Base-by-base conservation (phyloP, 2,113 vertebrate genomes). In the Neodontobutis hainanensis region DNA sequence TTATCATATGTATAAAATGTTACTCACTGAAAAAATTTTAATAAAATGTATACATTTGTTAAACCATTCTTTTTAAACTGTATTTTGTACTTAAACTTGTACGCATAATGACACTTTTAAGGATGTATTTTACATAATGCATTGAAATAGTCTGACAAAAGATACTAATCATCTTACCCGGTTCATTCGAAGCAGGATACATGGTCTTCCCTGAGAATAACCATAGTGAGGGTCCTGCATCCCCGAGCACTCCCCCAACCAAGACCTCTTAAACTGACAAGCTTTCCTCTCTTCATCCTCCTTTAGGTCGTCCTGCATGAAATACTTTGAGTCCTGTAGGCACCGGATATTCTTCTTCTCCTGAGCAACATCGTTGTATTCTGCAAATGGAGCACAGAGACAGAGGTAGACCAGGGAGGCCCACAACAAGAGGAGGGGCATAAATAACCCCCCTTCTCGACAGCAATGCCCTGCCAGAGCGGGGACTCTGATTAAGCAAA, bases 151-250 rank as follows among this genome's bases (percentile, higher is more conserved):
- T 8, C 10, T 10, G 15, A 3, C 42, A 14, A 5, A 58, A 15
- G 34, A 12, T 16, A n/a, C 15, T 11, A 10, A 52, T 52, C 4
- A 2, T 71, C 92, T 90, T 94, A 98, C 97, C 93, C 96, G 81
- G 85, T 99, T 99, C 97, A 98, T 99, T 89, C 96, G 95, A 48
- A 99, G 92, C 57, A 98, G 87, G 81, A 99, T 85, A 82, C 97
- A 98, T 60, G 97, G 97, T 76, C 91, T 95, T 78, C 96, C 96
- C 70, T 82, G 85, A 8, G 96, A 94, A 83, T 95, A 99, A 84
- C 97, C 97, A 77, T 96, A 99, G 0, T 92, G 89, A 5, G 89
- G 90, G 72, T 98, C 95, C 65, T 90, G 81, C 1, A 95, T 67
- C 55, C 97, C 97, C 2, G 97, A 99, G 82, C 97, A 99, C 48